Conservation (phyloP, 2,888 invertebrate genomes). For the Dilophus febrilis region DNA sequence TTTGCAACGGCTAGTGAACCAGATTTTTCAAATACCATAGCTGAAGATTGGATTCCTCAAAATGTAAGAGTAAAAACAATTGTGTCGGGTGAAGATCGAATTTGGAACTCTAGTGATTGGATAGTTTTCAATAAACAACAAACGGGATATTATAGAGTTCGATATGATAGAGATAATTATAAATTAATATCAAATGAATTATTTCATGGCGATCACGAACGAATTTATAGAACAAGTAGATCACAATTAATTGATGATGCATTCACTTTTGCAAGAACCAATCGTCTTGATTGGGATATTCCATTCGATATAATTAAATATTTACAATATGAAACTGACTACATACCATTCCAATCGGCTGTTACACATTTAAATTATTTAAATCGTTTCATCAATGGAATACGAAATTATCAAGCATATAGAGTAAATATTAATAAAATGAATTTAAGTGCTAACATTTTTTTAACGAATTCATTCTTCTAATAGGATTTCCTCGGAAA, state of each 20-base stretch:
- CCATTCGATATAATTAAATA: slow-evolving; percentile 37
- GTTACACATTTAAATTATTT: neutral
- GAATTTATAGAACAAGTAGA: slow-evolving; percentile 58
- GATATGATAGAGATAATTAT: slow-evolving; percentile 56
- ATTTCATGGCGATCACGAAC: slow-evolving; percentile 11
- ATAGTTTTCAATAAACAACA: slow-evolving; percentile 33
- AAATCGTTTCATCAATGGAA: neutral
- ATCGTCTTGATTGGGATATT: neutral
- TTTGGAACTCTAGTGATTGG: slow-evolving; percentile 20
- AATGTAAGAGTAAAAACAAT: slow-evolving; percentile 1
- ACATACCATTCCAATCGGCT: slow-evolving; percentile 52
- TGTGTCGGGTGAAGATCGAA: neutral
- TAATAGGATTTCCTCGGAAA: neutral
- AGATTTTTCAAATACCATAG: slow-evolving; percentile 21
- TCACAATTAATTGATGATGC: slow-evolving; percentile 79
- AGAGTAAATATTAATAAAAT: neutral
- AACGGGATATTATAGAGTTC: slow-evolving; percentile 41
- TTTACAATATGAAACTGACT: slow-evolving; percentile 42
- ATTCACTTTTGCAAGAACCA: slow-evolving; percentile 29
- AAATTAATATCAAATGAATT: slow-evolving; percentile 36
- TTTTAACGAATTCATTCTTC: neutral
- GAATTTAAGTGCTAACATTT: too few species aligned
- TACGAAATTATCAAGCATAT: neutral
- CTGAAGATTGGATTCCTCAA: slow-evolving; percentile 11
- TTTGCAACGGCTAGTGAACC: slow-evolving; percentile 18